Evolutionary conservation across 2,113 vertebrate genomes (phyloP).

Genomic region (Sorex araneus): DNA sequence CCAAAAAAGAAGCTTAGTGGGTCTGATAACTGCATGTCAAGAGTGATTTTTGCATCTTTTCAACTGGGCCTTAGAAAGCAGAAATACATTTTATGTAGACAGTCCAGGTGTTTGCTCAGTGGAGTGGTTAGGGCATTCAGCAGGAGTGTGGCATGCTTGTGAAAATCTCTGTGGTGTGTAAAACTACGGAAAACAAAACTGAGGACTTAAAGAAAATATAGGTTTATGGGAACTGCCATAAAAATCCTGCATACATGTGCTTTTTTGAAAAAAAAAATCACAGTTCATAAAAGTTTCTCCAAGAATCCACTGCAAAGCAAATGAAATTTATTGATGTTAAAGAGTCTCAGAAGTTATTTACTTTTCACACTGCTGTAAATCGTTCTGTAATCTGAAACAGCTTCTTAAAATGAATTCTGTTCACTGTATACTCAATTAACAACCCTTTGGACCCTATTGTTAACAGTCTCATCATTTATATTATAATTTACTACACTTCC

Average conservation of each 20-base stretch:
- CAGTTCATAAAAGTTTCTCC: constrained; percentile 38
- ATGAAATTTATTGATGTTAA: constrained; percentile 32
- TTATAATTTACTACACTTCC: constrained; percentile 38
- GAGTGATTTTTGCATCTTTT: constrained; percentile 22
- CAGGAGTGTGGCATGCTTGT: not conserved
- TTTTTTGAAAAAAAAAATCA: constrained; percentile 52
- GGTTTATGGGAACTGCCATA: constrained; percentile 27
- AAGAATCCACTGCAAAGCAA: not conserved
- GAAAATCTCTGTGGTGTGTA: not conserved
- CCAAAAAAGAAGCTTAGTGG: not conserved
- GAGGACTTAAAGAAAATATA: constrained; percentile 36
- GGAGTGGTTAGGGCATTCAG: not conserved
- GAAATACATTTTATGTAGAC: not conserved
- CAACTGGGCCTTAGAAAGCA: not conserved
- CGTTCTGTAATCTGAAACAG: constrained; percentile 47
- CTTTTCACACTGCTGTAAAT: constrained; percentile 35
- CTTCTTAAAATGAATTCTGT: constrained; percentile 37
- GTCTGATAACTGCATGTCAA: not conserved
- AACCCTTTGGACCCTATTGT: not conserved
- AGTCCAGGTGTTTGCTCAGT: not conserved
- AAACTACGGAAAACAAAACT: constrained; percentile 23
- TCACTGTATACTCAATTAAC: constrained; percentile 21
- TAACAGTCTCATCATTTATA: not conserved
- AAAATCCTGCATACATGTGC: constrained; percentile 9
- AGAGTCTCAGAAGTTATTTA: not conserved